Evolutionary conservation across 64 coral and sea anemone genomes (phyloP).

Genomic region (Stylophora pistillata): DNA sequence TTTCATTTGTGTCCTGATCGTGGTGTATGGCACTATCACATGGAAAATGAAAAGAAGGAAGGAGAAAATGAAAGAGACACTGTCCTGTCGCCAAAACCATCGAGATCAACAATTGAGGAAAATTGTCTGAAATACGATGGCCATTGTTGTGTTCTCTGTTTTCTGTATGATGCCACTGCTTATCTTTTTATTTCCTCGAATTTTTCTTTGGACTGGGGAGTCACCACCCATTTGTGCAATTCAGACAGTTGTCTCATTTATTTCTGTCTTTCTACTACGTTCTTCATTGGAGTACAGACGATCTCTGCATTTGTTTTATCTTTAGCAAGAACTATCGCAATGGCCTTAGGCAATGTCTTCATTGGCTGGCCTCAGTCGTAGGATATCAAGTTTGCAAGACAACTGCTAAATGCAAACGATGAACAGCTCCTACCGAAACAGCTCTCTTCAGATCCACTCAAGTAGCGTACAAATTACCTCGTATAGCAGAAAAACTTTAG

Average conservation of each 20-base stretch:
- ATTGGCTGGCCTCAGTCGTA: background rate
- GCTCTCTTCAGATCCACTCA: too few relatives aligned
- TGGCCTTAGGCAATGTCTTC: background rate
- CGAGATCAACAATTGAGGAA: background rate
- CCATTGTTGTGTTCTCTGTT: background rate
- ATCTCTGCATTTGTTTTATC: slow-evolving; percentile 29
- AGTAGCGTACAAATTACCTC: too few relatives aligned
- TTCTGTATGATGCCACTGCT: background rate
- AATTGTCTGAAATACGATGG: slow-evolving; percentile 2
- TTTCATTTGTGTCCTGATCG: background rate
- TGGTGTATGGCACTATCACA: background rate
- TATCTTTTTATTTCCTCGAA: background rate
- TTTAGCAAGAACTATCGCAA: slow-evolving; percentile 29
- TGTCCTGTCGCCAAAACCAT: background rate
- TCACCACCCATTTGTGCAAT: background rate
- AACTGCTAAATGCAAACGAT: too few relatives aligned
- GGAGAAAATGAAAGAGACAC: background rate
- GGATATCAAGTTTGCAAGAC: background rate
- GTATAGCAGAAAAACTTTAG: too few relatives aligned
- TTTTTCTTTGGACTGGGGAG: background rate
- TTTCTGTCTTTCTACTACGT: background rate
- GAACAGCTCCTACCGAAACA: too few relatives aligned
- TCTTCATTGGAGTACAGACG: slow-evolving; percentile 1
- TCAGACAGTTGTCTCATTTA: background rate
- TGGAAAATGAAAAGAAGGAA: background rate